Percentiles rank a stretch among this genome's conserved stretches.
phyloP scores from a whole-genome alignment of 2,797 vertebrate species.

The Platalea minor region DNA sequence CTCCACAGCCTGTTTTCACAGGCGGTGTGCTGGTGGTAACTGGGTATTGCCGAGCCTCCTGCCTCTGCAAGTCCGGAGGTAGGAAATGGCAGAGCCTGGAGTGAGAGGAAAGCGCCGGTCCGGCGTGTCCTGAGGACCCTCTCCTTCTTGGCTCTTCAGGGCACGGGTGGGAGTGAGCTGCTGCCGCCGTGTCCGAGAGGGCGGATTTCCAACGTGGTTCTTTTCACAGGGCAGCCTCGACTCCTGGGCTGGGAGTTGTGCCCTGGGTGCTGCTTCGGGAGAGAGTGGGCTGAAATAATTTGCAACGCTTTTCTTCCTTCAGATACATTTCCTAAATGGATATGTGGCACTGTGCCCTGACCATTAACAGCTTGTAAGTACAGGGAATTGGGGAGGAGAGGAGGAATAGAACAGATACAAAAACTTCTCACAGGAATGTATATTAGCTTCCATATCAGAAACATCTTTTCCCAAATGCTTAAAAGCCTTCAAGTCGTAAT shows the following conservation, averaged over 20 bases:
- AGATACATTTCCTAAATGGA: not conserved
- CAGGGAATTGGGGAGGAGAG: not conserved
- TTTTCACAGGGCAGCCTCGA: not conserved
- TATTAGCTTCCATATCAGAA: not conserved
- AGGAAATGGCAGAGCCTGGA: not conserved
- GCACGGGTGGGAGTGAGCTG: not conserved
- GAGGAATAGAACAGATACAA: not conserved
- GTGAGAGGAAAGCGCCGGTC: not conserved
- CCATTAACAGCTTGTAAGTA: not conserved
- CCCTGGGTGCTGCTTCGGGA: not conserved
- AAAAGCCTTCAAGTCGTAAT: not conserved
- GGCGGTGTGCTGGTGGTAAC: fast-evolving
- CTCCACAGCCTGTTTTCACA: fast-evolving
- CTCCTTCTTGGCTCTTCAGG: not conserved
- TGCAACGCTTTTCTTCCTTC: not conserved
- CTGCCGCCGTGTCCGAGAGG: not conserved
- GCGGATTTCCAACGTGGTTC: not conserved
- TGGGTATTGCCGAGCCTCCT: not conserved
- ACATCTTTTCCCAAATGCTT: not conserved
- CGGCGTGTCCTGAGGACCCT: fast-evolving
- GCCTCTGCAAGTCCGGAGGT: fast-evolving
- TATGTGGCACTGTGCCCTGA: not conserved
- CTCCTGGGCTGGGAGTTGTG: not conserved
- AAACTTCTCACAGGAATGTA: not conserved
- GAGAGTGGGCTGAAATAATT: not conserved